A percentile compares a stretch with the other conserved stretches of the same genome.
Conservation (phyloP, 2,797 vertebrate species). For the Lepidocolaptes lacrymiger region DNA sequence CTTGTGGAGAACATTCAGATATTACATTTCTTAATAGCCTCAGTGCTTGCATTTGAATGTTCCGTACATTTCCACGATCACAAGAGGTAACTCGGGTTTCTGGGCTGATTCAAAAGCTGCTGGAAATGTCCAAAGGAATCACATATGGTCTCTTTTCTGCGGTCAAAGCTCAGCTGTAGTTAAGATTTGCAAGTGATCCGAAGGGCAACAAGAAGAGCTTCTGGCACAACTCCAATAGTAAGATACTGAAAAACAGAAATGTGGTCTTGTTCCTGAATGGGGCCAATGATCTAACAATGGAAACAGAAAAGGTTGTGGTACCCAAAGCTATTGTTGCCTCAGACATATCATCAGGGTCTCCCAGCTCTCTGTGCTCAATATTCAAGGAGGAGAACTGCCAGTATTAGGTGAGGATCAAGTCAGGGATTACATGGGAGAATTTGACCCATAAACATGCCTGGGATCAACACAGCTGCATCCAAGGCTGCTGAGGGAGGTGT, state of each 20-base stretch:
- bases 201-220: background rate
- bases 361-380: background rate
- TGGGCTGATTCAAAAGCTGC: background rate
- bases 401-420: background rate
- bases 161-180: background rate
- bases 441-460: background rate
- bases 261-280: background rate
- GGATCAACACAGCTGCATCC: background rate
- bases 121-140: background rate
- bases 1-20: constrained; percentile 10
- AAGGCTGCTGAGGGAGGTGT: background rate
- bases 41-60: background rate
- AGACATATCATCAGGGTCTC: background rate
- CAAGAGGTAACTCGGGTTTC: background rate
- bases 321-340: background rate
- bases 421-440: background rate
- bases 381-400: background rate
- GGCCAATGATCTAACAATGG: background rate
- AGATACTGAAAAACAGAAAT: background rate
- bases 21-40: constrained; percentile 31
- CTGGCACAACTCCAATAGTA: background rate
- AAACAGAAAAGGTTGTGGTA: background rate
- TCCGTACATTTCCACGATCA: background rate
- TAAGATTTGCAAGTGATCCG: background rate
- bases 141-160: background rate